A percentile compares a stretch with the other conserved stretches of the same genome.
phyloP scores from a whole-genome alignment of 92 coral and sea anemone genomes.

The Epizoanthus illoricatus region DNA sequence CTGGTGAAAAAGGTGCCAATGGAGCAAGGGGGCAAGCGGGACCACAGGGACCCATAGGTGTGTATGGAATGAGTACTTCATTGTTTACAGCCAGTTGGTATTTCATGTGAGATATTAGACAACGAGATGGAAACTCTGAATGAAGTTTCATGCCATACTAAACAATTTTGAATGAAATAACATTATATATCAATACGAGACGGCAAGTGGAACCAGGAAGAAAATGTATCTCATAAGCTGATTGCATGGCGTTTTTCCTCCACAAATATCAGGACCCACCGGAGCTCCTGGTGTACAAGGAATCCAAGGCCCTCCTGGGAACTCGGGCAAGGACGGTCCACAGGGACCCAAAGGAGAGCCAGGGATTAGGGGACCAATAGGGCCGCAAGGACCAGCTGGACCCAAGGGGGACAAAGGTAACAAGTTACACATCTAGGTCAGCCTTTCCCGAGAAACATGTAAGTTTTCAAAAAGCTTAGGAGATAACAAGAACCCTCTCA shows the following conservation, averaged over 20 bases:
- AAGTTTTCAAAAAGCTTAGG: too few relatives aligned
- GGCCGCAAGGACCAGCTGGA: slow-evolving; percentile 32
- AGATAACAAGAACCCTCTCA: too few relatives aligned
- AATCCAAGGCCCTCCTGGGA: slow-evolving; percentile 22
- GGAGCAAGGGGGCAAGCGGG: slow-evolving; percentile 43
- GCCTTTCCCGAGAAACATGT: too few relatives aligned
- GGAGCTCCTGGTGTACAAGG: slow-evolving; percentile 8
- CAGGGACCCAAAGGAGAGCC: slow-evolving; percentile 23
- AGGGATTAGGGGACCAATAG: slow-evolving; percentile 15
- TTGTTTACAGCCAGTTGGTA: not conserved
- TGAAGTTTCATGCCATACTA: too few relatives aligned
- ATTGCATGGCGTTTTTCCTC: too few relatives aligned
- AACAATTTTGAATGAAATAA: too few relatives aligned
- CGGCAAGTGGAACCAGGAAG: too few relatives aligned
- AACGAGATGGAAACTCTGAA: too few relatives aligned
- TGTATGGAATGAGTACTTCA: not conserved
- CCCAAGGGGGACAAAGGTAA: slow-evolving; percentile 55
- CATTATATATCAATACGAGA: too few relatives aligned
- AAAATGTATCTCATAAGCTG: not conserved
- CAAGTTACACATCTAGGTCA: too few relatives aligned
- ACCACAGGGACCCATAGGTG: slow-evolving; percentile 54
- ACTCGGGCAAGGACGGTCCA: not conserved
- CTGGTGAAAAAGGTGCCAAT: slow-evolving; percentile 34
- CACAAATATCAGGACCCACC: not conserved
- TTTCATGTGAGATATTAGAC: not conserved